Conservation (phyloP, 2,797 vertebrate genomes). For the Rhinichthys osculus region DNA sequence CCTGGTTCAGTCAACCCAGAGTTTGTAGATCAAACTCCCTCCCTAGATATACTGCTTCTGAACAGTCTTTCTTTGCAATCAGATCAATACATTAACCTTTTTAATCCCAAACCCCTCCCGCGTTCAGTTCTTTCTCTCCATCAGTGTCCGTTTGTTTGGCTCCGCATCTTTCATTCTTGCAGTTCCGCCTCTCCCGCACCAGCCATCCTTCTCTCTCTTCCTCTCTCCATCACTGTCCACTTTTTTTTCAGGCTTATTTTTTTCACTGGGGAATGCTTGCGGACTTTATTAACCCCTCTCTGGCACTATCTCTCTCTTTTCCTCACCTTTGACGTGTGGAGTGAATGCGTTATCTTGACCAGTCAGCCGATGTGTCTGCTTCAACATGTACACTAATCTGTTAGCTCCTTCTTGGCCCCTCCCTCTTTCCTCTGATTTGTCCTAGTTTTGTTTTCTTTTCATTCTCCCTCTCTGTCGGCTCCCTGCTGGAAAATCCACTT, state of each 20-base stretch:
- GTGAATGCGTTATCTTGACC: constrained; percentile 58
- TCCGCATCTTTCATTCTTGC: constrained; percentile 18
- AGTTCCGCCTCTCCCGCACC: constrained; percentile 15
- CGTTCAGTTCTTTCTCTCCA: constrained; percentile 69
- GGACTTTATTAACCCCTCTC: constrained; percentile 65
- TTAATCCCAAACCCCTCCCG: constrained; percentile 62
- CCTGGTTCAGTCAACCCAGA: constrained; percentile 22
- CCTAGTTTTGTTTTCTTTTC: neutral
- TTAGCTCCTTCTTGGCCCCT: constrained; percentile 50
- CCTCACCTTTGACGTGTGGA: constrained; percentile 29
- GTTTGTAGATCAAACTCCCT: constrained; percentile 56
- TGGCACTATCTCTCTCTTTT: constrained; percentile 16
- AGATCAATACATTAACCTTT: constrained; percentile 78
- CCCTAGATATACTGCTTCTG: constrained; percentile 50
- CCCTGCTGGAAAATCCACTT: constrained; percentile 17
- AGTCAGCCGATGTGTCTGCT: constrained; percentile 72
- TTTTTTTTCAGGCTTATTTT: constrained; percentile 51
- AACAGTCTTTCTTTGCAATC: constrained; percentile 58
- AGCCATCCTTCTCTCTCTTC: constrained; percentile 45
- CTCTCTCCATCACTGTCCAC: constrained; percentile 60
- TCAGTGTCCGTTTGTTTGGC: constrained; percentile 51
- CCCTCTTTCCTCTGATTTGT: neutral
- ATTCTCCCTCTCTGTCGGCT: constrained; percentile 3
- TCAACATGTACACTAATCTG: constrained; percentile 68
- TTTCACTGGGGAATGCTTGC: constrained; percentile 60